These are phyloP conservation scores for Menura novaehollandiae DNA, from an alignment of 2,113 vertebrate species.

Conservation along the genomic window DNA sequence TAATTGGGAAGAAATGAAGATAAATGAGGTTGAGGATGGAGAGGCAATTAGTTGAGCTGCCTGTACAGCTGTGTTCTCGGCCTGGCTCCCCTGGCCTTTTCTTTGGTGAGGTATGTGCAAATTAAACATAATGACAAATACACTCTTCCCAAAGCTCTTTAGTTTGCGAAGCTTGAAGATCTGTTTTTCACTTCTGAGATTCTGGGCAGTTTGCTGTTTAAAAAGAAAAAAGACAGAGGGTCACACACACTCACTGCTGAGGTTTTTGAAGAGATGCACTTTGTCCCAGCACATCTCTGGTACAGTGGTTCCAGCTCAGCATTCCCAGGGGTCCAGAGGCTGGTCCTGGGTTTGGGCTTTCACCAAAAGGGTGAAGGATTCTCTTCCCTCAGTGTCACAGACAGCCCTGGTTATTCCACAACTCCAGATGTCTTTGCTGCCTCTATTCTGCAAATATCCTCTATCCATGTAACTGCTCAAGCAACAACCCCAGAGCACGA, in stretches of 20 bases:
- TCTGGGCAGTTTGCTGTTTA: not conserved
- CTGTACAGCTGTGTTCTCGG: constrained; percentile 87
- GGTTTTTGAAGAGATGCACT: not conserved
- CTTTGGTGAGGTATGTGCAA: constrained; percentile 80
- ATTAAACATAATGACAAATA: constrained; percentile 84
- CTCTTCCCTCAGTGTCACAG: not conserved
- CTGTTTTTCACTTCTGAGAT: constrained; percentile 43
- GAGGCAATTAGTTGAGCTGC: constrained; percentile 85
- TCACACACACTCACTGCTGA: not conserved
- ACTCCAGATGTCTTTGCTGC: rapidly evolving
- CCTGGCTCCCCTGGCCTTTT: constrained; percentile 79
- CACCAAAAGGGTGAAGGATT: not conserved
- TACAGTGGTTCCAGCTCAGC: not conserved
- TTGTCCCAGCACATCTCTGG: not conserved
- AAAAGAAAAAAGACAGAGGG: not conserved
- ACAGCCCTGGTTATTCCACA: not conserved
- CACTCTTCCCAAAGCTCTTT: constrained; percentile 67
- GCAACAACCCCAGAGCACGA: not conserved
- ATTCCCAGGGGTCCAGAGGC: not conserved
- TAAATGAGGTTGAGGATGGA: constrained; percentile 89
- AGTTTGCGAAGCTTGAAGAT: constrained; percentile 55
- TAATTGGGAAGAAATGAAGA: constrained; percentile 96
- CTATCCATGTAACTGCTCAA: not conserved
- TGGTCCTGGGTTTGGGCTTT: not conserved
- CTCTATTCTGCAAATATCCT: not conserved